Evolutionary conservation across 2,888 invertebrate genomes (phyloP), one percentile per base, ranked within the genome.

Genomic region (Drosophila engyochracea): DNA sequence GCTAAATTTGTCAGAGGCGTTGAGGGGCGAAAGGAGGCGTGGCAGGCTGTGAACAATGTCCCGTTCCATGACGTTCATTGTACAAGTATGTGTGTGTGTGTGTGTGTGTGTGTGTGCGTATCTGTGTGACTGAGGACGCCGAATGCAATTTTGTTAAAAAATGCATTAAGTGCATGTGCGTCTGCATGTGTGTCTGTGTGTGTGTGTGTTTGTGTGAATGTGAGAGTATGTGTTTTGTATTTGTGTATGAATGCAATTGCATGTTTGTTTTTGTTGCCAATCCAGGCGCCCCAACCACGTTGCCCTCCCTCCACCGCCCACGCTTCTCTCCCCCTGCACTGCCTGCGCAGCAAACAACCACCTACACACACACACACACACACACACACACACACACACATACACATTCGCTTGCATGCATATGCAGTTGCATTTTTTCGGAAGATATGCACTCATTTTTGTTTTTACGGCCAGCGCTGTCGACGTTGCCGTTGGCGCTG

Each of bases 111-210:
- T 51, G 57, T 70, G 57, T 53, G 35, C 59, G 49, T 70, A 51
- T 22, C 37, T 67, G 79, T 83, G 76, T 71, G 75, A 70, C 65
- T 76, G 82, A 77, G 83, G 82, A 82, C 83, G 85, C 73, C 83
- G 90, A 91, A 88, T 90, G 90, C 83, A 87, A 91, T 91, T 90
- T 91, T 88, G 87, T 87, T 85, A 89, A 91, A 91, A 91, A 91
- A 85, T 89, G 85, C 86, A 89, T 83, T 79, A 77, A 83, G 81
- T 81, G 79, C 76, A 89, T 80, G 74, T 63, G 62, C 55, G 60
- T 60, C 16, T 22, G 41, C 35, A 19, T 30, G 28, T 37, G 28
- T 49, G 22, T 62, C 60, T 62, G 51, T 65, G 74, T 80, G 60
- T 63, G 62, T 31, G 0, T 53, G 35, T 57, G 41, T 47, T 7